These are phyloP conservation scores for Addax nasomaculatus DNA, from an alignment of 2,113 vertebrate genomes.

Conservation along the genomic window DNA sequence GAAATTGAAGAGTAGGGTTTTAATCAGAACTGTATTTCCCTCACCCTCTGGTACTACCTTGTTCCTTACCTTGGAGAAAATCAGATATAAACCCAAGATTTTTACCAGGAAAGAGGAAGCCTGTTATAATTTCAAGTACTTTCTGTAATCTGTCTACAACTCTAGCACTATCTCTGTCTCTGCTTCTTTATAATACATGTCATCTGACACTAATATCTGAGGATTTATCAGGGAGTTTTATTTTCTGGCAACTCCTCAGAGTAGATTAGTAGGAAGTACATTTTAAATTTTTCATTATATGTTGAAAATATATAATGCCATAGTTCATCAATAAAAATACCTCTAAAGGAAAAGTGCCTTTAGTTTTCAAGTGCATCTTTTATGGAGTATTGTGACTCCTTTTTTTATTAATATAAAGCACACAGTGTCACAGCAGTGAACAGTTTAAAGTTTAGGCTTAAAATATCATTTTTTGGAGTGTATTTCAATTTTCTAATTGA, in stretches of 20 bases:
- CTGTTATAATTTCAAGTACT: background rate
- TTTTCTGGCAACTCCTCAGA: slow-evolving; percentile 1
- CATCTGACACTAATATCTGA: background rate
- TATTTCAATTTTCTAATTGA: background rate
- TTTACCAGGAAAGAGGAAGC: background rate
- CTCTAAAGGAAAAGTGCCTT: background rate
- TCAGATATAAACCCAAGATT: background rate
- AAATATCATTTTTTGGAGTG: background rate
- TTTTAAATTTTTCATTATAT: background rate
- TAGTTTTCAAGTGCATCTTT: background rate
- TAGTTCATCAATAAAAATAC: background rate
- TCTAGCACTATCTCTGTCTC: background rate
- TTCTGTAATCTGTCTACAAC: background rate
- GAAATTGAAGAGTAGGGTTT: background rate
- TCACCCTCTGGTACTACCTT: background rate
- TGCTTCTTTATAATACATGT: background rate
- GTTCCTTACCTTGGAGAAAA: background rate
- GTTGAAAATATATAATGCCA: background rate
- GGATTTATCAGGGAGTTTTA: background rate
- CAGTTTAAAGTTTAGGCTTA: background rate
- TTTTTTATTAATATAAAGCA: slow-evolving; percentile 14
- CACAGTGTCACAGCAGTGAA: background rate
- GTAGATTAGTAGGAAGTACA: background rate
- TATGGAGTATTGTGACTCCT: background rate
- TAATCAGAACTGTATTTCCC: background rate